Evolutionary conservation across 1,140 invertebrate species (phyloP).

Genomic region (Drosophila pseudoobscura): DNA sequence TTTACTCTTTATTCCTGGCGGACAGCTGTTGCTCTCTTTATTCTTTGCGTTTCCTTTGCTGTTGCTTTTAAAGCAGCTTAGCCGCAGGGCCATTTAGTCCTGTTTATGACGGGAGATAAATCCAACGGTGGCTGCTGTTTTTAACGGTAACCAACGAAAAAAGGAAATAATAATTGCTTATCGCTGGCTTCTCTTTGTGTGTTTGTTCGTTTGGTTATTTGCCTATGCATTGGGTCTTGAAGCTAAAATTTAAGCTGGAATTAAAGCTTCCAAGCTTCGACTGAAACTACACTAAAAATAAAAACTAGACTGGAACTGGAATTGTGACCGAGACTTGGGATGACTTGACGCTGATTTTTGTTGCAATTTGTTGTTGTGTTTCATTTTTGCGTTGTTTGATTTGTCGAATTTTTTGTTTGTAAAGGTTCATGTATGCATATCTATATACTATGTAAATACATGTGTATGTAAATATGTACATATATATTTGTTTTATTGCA

Average conservation of each 20-base stretch:
- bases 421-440: not conserved
- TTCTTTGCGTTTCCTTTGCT: not conserved
- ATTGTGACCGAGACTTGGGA: not conserved
- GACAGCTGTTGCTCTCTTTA: slow-evolving; percentile 6
- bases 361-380: slow-evolving; percentile 11
- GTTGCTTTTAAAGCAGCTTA: too few relatives aligned
- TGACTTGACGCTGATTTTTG: not conserved
- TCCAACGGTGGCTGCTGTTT: slow-evolving; percentile 3
- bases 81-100: too few relatives aligned
- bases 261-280: too few relatives aligned
- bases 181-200: slow-evolving; percentile 25
- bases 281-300: too few relatives aligned
- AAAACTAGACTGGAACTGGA: too few relatives aligned
- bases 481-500: slow-evolving; percentile 59
- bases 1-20: not conserved
- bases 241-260: slow-evolving; percentile 8
- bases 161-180: slow-evolving; percentile 1
- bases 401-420: slow-evolving; percentile 25
- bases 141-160: not conserved
- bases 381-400: slow-evolving; percentile 25
- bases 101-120: too few relatives aligned
- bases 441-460: slow-evolving; percentile 3
- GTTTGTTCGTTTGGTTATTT: not conserved
- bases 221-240: slow-evolving; percentile 22
- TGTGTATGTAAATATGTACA: not conserved